Conservation (phyloP, 1,140 invertebrate genomes). For the Papilio polyxenes region DNA sequence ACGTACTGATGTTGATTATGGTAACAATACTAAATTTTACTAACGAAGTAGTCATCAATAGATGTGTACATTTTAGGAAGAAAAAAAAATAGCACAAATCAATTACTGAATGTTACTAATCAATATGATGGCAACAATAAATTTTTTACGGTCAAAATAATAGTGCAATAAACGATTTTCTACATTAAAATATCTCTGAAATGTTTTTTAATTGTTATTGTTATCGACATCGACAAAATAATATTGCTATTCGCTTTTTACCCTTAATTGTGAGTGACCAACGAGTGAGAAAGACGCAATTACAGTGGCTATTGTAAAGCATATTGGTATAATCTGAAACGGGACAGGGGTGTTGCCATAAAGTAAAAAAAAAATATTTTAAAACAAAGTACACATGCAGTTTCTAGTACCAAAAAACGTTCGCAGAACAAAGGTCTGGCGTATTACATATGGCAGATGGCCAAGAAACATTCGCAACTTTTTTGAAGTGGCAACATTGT, state of each 20-base stretch:
- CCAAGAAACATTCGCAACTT: conserved; percentile 15
- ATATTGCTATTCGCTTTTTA: neutral
- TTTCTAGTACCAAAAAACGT: conserved; percentile 1
- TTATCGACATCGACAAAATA: neutral
- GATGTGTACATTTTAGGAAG: neutral
- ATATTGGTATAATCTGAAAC: neutral
- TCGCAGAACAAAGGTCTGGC: neutral
- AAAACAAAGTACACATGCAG: conserved; percentile 5
- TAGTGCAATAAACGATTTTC: neutral
- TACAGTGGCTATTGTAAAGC: neutral
- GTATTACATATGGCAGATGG: conserved; percentile 20
- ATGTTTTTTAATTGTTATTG: neutral
- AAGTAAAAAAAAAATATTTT: neutral
- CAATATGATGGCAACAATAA: neutral
- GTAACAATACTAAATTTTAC: neutral
- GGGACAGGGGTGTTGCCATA: neutral
- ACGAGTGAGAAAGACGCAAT: neutral
- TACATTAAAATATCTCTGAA: no score
- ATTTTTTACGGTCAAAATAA: neutral
- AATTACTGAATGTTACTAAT: neutral
- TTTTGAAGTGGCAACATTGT: conserved; percentile 27
- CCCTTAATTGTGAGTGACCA: neutral
- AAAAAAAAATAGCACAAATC: no score
- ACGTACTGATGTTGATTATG: neutral
- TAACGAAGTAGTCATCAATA: neutral